Evolutionary conservation across 1,140 invertebrate genomes (phyloP).

Genomic region (Fopius arisanus): DNA sequence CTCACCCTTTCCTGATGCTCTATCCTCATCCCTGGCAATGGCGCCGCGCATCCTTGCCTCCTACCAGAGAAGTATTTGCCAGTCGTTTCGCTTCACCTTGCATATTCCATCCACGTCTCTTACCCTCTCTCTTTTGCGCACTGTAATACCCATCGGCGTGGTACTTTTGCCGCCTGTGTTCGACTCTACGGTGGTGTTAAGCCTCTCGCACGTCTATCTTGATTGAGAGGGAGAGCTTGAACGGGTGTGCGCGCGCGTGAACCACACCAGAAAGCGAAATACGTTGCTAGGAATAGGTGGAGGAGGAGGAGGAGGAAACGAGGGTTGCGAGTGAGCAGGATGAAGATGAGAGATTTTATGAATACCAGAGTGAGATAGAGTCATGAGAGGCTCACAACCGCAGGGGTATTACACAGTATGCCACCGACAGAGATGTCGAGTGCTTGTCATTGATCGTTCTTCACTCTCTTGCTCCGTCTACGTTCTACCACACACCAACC

Average conservation of each 20-base stretch:
- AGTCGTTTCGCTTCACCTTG: background rate
- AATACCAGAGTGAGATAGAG: conserved; percentile 1
- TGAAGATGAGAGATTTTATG: background rate
- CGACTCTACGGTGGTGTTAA: conserved; percentile 53
- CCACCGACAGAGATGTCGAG: conserved; percentile 31
- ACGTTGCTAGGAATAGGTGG: background rate
- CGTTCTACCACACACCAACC: background rate
- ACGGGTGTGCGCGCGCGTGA: conserved; percentile 16
- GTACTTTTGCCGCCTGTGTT: conserved; percentile 59
- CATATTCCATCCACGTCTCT: conserved; percentile 21
- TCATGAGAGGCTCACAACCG: conserved; percentile 26
- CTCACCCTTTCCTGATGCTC: conserved; percentile 26
- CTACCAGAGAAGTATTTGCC: conserved; percentile 9
- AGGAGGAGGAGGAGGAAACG: conserved; percentile 2
- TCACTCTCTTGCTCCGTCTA: conserved; percentile 52
- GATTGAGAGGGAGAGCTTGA: conserved; percentile 55
- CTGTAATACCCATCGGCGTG: conserved; percentile 40
- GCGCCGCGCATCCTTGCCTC: conserved; percentile 1
- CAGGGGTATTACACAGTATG: conserved; percentile 17
- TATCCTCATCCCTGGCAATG: background rate
- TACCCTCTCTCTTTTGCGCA: conserved; percentile 47
- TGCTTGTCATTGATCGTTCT: conserved; percentile 63
- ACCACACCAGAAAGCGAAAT: conserved; percentile 15
- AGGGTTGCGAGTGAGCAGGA: background rate
- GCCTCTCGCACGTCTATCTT: conserved; percentile 62